A percentile compares a stretch with the other conserved stretches of the same genome.
Conservation (phyloP, 2,888 invertebrate species). For the Anthrax anthrax region DNA sequence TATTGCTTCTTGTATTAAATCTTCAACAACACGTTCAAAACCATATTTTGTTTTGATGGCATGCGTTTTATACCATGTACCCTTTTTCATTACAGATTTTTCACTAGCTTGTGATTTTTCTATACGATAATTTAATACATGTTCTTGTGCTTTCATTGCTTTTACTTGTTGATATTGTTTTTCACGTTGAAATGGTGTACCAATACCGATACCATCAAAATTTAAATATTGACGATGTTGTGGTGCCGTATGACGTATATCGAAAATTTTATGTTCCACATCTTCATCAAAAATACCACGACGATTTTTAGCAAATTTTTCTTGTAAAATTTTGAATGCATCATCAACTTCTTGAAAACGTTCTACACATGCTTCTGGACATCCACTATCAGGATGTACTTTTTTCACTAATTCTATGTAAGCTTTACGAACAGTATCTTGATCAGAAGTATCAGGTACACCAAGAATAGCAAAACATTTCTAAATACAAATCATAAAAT, state of each 20-base stretch:
- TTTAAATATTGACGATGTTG: conserved; percentile 66
- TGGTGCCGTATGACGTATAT: conserved; percentile 71
- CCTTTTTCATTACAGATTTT: conserved; percentile 49
- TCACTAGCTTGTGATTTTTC: conserved; percentile 46
- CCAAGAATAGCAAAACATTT: conserved; percentile 53
- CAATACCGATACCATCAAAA: conserved; percentile 63
- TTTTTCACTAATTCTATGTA: conserved; percentile 64
- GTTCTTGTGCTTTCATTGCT: conserved; percentile 52
- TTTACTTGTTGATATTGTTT: conserved; percentile 54
- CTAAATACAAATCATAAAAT: conserved; percentile 28
- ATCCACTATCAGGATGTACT: conserved; percentile 73
- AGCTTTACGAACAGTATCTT: conserved; percentile 54
- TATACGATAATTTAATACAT: conserved; percentile 47
- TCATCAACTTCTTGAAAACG: conserved; percentile 63
- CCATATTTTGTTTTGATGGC: conserved; percentile 68
- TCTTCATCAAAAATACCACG: conserved; percentile 38
- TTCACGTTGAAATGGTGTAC: conserved; percentile 63
- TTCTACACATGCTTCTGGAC: conserved; percentile 50
- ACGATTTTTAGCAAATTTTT: conserved; percentile 48
- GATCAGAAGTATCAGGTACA: conserved; percentile 50
- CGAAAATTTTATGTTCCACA: conserved; percentile 40
- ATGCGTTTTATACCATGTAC: conserved; percentile 44
- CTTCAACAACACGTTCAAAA: conserved; percentile 78
- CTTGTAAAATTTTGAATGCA: conserved; percentile 57
- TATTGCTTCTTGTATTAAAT: conserved; percentile 83